These are phyloP conservation scores for Orthosia gracilis DNA, from an alignment of 2,888 invertebrate species.

Conservation along the genomic window DNA sequence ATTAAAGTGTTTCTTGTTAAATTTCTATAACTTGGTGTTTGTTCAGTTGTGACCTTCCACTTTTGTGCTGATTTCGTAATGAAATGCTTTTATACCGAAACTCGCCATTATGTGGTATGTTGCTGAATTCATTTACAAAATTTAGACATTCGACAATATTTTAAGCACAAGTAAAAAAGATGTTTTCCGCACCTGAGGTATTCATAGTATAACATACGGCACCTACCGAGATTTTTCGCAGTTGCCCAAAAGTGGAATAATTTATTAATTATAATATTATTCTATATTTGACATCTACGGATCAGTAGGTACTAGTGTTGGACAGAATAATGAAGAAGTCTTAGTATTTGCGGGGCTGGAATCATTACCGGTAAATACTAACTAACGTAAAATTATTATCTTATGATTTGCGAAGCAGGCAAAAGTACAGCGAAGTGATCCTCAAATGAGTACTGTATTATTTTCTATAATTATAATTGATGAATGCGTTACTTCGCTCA, in stretches of 20 bases:
- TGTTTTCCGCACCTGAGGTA: too few relatives aligned
- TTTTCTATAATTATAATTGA: constrained; percentile 12
- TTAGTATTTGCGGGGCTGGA: too few relatives aligned
- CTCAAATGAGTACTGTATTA: constrained; percentile 13
- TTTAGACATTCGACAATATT: neutral
- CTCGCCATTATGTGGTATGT: neutral
- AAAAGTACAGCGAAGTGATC: constrained; percentile 6
- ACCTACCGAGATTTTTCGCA: too few relatives aligned
- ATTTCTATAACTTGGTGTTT: constrained; percentile 45
- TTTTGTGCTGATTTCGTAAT: constrained; percentile 47
- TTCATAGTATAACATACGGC: too few relatives aligned
- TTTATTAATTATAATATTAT: too few relatives aligned
- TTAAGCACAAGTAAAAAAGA: constrained; percentile 23
- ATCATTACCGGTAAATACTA: too few relatives aligned
- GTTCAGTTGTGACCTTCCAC: constrained; percentile 58
- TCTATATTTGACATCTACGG: too few relatives aligned
- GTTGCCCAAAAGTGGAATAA: too few relatives aligned
- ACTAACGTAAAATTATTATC: too few relatives aligned
- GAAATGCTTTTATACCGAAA: constrained; percentile 8
- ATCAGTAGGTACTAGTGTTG: too few relatives aligned
- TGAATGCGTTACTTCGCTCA: neutral
- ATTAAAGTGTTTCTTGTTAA: constrained; percentile 49
- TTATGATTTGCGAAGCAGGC: constrained; percentile 4
- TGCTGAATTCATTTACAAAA: constrained; percentile 23
- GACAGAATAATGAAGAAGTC: too few relatives aligned